These are phyloP conservation scores for Eilema griseolum DNA, from an alignment of 2,888 invertebrate genomes.

Conservation along the genomic window DNA sequence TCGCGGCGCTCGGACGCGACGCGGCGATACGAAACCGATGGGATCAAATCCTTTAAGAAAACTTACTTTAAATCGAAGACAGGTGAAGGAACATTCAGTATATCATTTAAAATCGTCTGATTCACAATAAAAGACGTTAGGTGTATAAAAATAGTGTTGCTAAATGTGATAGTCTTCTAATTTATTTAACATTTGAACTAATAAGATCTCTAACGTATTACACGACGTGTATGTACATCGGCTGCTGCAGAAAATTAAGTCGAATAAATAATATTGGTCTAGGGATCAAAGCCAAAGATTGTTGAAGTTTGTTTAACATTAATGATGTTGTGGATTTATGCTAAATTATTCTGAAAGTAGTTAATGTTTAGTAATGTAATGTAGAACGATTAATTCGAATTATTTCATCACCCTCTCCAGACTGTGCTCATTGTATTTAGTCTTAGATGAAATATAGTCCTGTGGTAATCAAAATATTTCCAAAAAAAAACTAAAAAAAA, in stretches of 20 bases:
- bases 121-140: slow-evolving; percentile 84
- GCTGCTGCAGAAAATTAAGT: slow-evolving; percentile 76
- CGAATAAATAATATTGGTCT: slow-evolving; percentile 89
- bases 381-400: slow-evolving; percentile 75
- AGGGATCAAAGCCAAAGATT: slow-evolving; percentile 95
- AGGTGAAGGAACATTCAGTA: slow-evolving; percentile 77
- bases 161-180: slow-evolving; percentile 86
- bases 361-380: slow-evolving; percentile 78
- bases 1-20: slow-evolving; percentile 63
- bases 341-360: slow-evolving; percentile 85
- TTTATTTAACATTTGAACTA: slow-evolving; percentile 81
- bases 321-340: slow-evolving; percentile 85
- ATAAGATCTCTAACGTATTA: slow-evolving; percentile 79
- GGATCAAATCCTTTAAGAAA: slow-evolving; percentile 88
- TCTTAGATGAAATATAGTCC: slow-evolving; percentile 79
- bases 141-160: slow-evolving; percentile 83
- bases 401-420: slow-evolving; percentile 84
- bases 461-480: slow-evolving; percentile 81
- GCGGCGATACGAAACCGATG: slow-evolving; percentile 85
- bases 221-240: slow-evolving; percentile 75
- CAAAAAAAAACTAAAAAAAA: slow-evolving; percentile 78
- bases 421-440: slow-evolving; percentile 85
- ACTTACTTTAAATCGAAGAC: slow-evolving; percentile 82
- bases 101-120: slow-evolving; percentile 79
- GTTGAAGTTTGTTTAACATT: slow-evolving; percentile 88